Base-by-base conservation (phyloP, 2,888 invertebrate genomes). In the Hetaerina titia region DNA sequence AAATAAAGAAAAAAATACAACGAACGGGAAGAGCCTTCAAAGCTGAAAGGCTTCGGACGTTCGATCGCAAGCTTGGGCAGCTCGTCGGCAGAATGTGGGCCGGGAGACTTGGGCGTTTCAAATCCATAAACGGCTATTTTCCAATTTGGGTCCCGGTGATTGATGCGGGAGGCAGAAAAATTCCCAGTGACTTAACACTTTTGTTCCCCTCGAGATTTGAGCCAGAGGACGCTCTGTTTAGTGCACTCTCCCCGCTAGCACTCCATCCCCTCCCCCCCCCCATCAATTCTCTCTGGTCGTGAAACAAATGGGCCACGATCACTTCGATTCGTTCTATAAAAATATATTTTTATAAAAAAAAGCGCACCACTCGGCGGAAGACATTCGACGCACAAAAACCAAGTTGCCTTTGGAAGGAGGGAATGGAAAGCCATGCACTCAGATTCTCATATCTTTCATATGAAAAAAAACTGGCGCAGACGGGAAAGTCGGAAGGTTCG, bases 141-240 rank as follows among this genome's bases (percentile, higher is more conserved):
- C 25, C 25, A 81, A 81, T 81, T 81, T 81, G 25, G 81, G 81
- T 81, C 81, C 15, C 81, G 31, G 81, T 81, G 81, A 81, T 81
- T 31, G 81, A 81, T 81, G 81, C 25, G 81, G 17, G 25, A 25
- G 81, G 81, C 81, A 31, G 31, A 81, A 31, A 81, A 81, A 81
- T 81, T 31, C 81, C 81, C 81, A 7, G 7, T 31, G 81, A 81
- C 81, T 81, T 31, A 4, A 31, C 25, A 81, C 25, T 31, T 81
- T 81, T 13, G 15, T 31, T 81, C 81, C 31, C 25, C 25, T 45
- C 2, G 81, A 31, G 81, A 15, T 15, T 25, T 13, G n/a, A 13
- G 74, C 25, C 2, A 25, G 15, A 81, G 9, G 25, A 31, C 81
- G 81, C 25, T 31, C 81, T 81, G 25, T 31, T 81, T 31, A 15